Evolutionary conservation across 2,797 vertebrate genomes (phyloP).

Genomic region (Nannoperca obscura): DNA sequence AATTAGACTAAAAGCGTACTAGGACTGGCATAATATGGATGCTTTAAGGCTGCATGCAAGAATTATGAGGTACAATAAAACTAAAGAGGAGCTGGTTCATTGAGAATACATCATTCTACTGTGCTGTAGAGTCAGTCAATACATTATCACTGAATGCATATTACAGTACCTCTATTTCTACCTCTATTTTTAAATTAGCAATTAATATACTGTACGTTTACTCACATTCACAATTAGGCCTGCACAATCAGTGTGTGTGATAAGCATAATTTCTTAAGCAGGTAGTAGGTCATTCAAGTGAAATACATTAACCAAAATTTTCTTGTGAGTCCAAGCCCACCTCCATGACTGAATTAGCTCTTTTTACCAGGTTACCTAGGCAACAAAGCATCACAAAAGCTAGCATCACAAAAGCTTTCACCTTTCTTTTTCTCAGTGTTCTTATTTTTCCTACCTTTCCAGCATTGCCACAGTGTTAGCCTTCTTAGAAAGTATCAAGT

Average conservation of each 20-base stretch:
- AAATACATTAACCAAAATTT: not conserved
- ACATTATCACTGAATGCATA: slow-evolving; percentile 17
- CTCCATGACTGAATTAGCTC: slow-evolving; percentile 12
- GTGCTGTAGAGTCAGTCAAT: slow-evolving; percentile 13
- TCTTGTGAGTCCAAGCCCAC: not conserved
- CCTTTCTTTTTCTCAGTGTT: not conserved
- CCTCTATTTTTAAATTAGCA: slow-evolving; percentile 21
- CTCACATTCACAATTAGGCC: slow-evolving; percentile 5
- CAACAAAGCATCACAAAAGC: slow-evolving; percentile 34
- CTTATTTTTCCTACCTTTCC: slow-evolving; percentile 10
- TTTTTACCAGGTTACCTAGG: slow-evolving; percentile 21
- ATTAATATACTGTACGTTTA: slow-evolving; percentile 16
- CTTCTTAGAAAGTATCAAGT: not conserved
- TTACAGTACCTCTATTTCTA: not conserved
- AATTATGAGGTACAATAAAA: slow-evolving; percentile 41
- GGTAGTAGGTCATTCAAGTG: not conserved
- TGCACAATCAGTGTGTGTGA: not conserved
- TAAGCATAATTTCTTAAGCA: slow-evolving; percentile 11
- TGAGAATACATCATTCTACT: slow-evolving; percentile 20
- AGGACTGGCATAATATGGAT: slow-evolving; percentile 4
- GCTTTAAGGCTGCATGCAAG: slow-evolving; percentile 6
- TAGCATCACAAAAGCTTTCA: slow-evolving; percentile 18
- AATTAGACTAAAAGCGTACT: slow-evolving; percentile 47
- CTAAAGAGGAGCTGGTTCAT: slow-evolving; percentile 7
- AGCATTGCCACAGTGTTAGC: not conserved